These are phyloP conservation scores for Macrophya alboannulata DNA, from an alignment of 2,888 invertebrate genomes.

Conservation along the genomic window DNA sequence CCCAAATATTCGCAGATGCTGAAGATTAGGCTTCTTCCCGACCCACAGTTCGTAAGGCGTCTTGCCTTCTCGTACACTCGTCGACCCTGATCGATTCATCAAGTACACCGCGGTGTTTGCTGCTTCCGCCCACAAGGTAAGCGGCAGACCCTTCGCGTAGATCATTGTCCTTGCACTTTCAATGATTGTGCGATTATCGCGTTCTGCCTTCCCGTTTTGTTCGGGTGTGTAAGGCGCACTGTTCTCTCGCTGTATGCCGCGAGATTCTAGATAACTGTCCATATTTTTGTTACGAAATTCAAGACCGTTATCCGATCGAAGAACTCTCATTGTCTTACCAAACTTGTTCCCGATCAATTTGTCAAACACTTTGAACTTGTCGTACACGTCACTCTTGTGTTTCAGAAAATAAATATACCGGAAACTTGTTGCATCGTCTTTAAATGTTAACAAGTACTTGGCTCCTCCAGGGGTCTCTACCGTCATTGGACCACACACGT, in stretches of 20 bases:
- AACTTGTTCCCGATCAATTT: conserved; percentile 57
- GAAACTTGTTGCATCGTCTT: conserved; percentile 67
- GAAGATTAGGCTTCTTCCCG: conserved; percentile 58
- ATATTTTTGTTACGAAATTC: conserved; percentile 56
- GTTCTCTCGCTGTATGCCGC: conserved; percentile 38
- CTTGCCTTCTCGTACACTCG: conserved; percentile 47
- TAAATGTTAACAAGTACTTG: conserved; percentile 67
- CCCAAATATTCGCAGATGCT: conserved; percentile 56
- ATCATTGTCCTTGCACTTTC: conserved; percentile 61
- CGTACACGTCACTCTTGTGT: conserved; percentile 58
- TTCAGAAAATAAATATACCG: conserved; percentile 68
- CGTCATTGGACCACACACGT: conserved; percentile 50
- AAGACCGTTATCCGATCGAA: conserved; percentile 59
- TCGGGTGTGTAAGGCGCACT: conserved; percentile 47
- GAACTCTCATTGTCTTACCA: conserved; percentile 48
- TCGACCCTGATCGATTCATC: conserved; percentile 46
- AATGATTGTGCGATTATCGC: conserved; percentile 62
- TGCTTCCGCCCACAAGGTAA: conserved; percentile 62
- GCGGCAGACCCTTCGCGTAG: conserved; percentile 52
- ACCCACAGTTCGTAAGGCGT: conserved; percentile 60
- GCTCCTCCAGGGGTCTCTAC: conserved; percentile 64
- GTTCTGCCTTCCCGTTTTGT: conserved; percentile 34
- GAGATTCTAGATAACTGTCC: conserved; percentile 30
- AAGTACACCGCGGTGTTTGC: conserved; percentile 54
- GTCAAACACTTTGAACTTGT: conserved; percentile 57